A percentile compares a stretch with the other conserved stretches of the same genome.
Evolutionary conservation across 2,797 vertebrate species (phyloP).

Genomic region (Peromyscus nudipes): DNA sequence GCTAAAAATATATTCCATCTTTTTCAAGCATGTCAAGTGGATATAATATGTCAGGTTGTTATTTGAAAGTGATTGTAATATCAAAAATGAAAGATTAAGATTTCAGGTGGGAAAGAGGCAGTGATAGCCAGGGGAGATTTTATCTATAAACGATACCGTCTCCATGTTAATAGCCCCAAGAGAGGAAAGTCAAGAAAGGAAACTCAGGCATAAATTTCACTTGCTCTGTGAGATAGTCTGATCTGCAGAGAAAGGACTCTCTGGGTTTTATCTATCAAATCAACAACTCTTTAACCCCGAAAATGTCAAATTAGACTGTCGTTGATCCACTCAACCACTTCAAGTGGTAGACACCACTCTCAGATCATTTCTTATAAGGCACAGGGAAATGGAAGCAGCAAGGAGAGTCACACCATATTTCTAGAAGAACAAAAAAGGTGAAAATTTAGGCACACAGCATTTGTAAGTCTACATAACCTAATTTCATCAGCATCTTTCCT

Average conservation of each 20-base stretch:
- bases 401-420: neutral
- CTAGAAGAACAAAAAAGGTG: neutral
- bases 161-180: constrained; percentile 60
- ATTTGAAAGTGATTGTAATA: constrained; percentile 78
- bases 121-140: constrained; percentile 59
- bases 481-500: neutral
- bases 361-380: constrained; percentile 11
- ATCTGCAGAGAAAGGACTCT: constrained; percentile 58
- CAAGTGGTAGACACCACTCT: neutral
- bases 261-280: constrained; percentile 58
- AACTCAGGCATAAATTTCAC: neutral
- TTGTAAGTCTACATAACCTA: neutral
- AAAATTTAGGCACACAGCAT: neutral
- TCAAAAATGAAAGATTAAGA: constrained; percentile 73
- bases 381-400: neutral
- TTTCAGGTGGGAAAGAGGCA: constrained; percentile 58
- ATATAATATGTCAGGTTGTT: constrained; percentile 80
- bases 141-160: constrained; percentile 59
- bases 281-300: constrained; percentile 61
- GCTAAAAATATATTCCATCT: constrained; percentile 79
- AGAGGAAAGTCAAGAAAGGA: constrained; percentile 47
- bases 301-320: constrained; percentile 18
- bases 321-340: constrained; percentile 59
- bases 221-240: constrained; percentile 64
- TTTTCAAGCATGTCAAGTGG: constrained; percentile 78